These are phyloP conservation scores for Apistogramma diplotaenia DNA, from an alignment of 2,113 vertebrate species.

Conservation along the genomic window DNA sequence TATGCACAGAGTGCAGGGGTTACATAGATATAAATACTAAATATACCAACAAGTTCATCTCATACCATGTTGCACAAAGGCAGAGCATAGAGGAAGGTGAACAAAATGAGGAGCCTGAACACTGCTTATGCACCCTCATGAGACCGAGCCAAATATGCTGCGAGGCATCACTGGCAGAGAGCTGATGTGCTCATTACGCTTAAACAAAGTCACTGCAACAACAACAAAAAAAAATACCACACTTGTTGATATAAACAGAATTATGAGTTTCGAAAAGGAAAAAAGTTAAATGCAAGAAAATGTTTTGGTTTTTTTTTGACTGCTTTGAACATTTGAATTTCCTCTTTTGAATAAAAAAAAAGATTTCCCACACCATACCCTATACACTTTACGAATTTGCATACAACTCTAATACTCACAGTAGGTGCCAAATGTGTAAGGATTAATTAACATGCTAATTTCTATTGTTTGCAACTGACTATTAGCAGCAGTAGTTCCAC, in stretches of 20 bases:
- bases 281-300: not conserved
- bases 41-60: constrained; percentile 26
- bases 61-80: constrained; percentile 26
- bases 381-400: not conserved
- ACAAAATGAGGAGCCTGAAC: constrained; percentile 15
- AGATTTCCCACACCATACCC: not conserved
- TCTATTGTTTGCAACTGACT: constrained; percentile 1
- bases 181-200: constrained; percentile 26
- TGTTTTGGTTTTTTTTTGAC: not conserved
- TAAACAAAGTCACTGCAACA: constrained; percentile 57
- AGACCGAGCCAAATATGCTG: constrained; percentile 27
- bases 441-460: constrained; percentile 35
- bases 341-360: not conserved
- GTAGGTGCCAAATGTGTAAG: constrained; percentile 15
- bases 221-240: constrained; percentile 31
- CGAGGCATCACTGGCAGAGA: constrained; percentile 14
- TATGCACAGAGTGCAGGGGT: not conserved
- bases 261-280: constrained; percentile 5
- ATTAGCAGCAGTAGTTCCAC: constrained; percentile 2
- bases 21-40: not conserved
- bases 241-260: constrained; percentile 11
- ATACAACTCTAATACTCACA: constrained; percentile 12
- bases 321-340: not conserved
- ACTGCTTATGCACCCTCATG: constrained; percentile 10
- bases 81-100: constrained; percentile 20